A percentile compares a stretch with the other conserved stretches of the same genome.
Conservation (phyloP, 2,888 invertebrate genomes). For the Lepidocyrtinus sp. region DNA sequence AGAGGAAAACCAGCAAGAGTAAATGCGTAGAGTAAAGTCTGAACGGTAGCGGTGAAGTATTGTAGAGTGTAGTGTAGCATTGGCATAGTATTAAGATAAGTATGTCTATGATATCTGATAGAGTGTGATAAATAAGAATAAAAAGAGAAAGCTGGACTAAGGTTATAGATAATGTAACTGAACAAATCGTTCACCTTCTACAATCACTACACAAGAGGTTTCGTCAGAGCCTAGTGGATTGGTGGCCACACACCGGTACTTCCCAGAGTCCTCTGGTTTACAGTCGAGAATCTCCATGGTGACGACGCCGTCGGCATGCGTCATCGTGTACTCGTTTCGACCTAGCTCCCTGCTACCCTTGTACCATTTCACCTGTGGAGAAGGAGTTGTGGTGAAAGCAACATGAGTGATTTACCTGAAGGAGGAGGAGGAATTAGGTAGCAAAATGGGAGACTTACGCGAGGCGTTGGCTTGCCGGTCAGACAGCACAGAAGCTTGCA, state of each 20-base stretch:
- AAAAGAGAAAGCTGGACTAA: slow-evolving; percentile 37
- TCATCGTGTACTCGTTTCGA: slow-evolving; percentile 92
- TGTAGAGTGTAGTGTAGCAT: neutral
- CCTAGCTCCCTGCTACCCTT: slow-evolving; percentile 94
- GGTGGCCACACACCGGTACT: slow-evolving; percentile 93
- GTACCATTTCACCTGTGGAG: slow-evolving; percentile 76
- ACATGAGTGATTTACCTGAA: too few species aligned
- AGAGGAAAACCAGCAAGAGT: too few species aligned
- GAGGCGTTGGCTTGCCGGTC: slow-evolving; percentile 94
- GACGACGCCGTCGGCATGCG: slow-evolving; percentile 94
- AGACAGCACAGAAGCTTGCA: slow-evolving; percentile 98
- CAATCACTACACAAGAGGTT: slow-evolving; percentile 94
- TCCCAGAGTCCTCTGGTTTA: slow-evolving; percentile 95
- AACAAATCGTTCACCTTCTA: slow-evolving; percentile 82
- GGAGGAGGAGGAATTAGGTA: neutral
- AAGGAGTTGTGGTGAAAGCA: too few species aligned
- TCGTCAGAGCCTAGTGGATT: slow-evolving; percentile 96
- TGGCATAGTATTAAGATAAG: neutral
- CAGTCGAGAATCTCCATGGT: slow-evolving; percentile 97
- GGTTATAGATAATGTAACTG: slow-evolving; percentile 29
- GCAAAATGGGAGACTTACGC: slow-evolving; percentile 76
- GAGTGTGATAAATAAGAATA: slow-evolving; percentile 19
- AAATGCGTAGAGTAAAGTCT: neutral
- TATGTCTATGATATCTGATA: neutral
- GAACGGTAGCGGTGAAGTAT: neutral